Evolutionary conservation across 2,888 invertebrate species (phyloP), one percentile per base, ranked within the genome.

Genomic region (Lycia hirtaria): DNA sequence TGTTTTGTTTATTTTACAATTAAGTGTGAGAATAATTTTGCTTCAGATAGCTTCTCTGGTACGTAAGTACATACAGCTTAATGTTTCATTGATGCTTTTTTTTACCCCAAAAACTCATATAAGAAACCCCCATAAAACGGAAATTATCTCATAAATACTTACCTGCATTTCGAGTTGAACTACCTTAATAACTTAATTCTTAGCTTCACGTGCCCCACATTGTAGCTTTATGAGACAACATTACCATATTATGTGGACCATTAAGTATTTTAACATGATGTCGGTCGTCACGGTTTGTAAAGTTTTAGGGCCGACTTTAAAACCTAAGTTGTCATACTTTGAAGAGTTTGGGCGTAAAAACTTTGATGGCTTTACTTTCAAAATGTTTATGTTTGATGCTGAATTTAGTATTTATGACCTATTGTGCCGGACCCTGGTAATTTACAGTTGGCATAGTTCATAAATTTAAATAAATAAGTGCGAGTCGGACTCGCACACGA

Each of bases 251-350:
- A 73, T 70, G 70, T 60, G 73, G 69, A 60, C 65, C 72, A 72
- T 76, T 78, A 75, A 76, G 60, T 69, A 72, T 71, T 76, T 73
- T 73, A 75, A 73, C 76, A 71, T 72, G 68, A 60, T 72, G 75
- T 71, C 71, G 58, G 64, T 66, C 40, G 64, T 56, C 62, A 59
- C 65, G 69, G 65, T 71, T 73, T 72, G 67, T 73, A 67, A 71
- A 74, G 60, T 73, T 73, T 66, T 33, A 64, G 61, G 65, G 54
- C 47, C 59, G 54, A 43, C 15, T 51, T 51, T 63, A 52, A 60
- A 52, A 65, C 45, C 48, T 58, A 60, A 50, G 60, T 53, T 50
- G 49, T 44, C 47, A 22, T 58, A 49, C 38, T 53, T 53, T 43
- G 44, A 47, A 56, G 50, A 60, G 51, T 62, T 66, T 43, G 47